Evolutionary conservation across 92 coral and sea anemone species (phyloP).

Genomic region (Heliopora coerulea): DNA sequence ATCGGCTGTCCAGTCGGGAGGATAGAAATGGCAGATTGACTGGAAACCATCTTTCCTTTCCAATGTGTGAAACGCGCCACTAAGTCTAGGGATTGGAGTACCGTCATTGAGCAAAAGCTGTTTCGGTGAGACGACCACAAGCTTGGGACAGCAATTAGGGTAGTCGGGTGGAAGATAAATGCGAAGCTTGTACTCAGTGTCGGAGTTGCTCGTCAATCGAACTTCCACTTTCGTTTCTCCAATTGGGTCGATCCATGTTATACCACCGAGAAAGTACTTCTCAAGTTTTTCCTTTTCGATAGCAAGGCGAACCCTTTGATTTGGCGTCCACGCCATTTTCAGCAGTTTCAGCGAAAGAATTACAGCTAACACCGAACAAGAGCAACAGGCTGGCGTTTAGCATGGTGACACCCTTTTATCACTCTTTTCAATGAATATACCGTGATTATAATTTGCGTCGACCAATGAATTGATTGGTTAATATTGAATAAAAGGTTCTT

Average conservation of each 20-base stretch:
- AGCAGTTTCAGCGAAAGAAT: too few species aligned
- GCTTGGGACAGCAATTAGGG: slow-evolving; percentile 73
- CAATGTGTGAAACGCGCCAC: slow-evolving; percentile 40
- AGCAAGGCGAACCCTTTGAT: slow-evolving; percentile 59
- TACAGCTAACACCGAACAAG: too few species aligned
- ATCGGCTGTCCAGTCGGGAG: slow-evolving; percentile 34
- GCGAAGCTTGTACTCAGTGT: slow-evolving; percentile 58
- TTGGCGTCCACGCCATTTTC: slow-evolving; percentile 48
- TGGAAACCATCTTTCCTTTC: slow-evolving; percentile 37
- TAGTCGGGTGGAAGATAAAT: slow-evolving; percentile 63
- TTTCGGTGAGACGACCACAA: slow-evolving; percentile 58
- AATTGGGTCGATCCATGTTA: slow-evolving; percentile 69
- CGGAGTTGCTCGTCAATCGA: slow-evolving; percentile 51
- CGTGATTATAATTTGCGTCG: too few species aligned
- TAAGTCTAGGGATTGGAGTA: slow-evolving; percentile 14
- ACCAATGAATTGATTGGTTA: too few species aligned
- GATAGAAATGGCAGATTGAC: slow-evolving; percentile 45
- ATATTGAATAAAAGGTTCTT: too few species aligned
- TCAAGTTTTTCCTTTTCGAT: slow-evolving; percentile 60
- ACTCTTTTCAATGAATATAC: too few species aligned
- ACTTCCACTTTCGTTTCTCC: slow-evolving; percentile 63
- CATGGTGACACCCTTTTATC: too few species aligned
- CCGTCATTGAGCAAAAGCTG: slow-evolving; percentile 15
- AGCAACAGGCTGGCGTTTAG: too few species aligned
- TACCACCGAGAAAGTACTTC: slow-evolving; percentile 57